phyloP scores from a whole-genome alignment of 2,888 invertebrate species.

The Pterostichus madidus region DNA sequence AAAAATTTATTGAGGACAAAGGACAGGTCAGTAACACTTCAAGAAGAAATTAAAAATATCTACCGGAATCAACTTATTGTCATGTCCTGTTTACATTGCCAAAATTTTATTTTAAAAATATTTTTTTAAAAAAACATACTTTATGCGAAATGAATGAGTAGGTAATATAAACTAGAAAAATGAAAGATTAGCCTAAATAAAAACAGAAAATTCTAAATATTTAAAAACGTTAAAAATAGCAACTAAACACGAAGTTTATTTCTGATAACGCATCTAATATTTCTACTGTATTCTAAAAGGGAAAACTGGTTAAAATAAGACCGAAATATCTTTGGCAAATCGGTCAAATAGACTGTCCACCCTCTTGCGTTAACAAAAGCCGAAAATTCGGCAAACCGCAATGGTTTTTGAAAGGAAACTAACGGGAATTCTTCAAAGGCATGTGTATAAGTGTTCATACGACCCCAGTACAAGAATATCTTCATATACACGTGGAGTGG shows the following conservation, averaged over 20 bases:
- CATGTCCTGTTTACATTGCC: slow-evolving; percentile 54
- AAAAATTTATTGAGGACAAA: slow-evolving; percentile 16
- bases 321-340: not conserved
- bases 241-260: not conserved
- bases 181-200: slow-evolving; percentile 4
- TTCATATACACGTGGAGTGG: slow-evolving; percentile 41
- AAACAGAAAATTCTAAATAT: slow-evolving; percentile 15
- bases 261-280: not conserved
- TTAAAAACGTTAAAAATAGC: not conserved
- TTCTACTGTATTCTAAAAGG: not conserved
- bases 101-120: slow-evolving; percentile 21
- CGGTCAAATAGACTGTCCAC: slow-evolving; percentile 24
- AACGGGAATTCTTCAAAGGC: slow-evolving; percentile 47
- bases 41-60: slow-evolving; percentile 34
- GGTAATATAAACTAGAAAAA: slow-evolving; percentile 1
- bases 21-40: slow-evolving; percentile 52
- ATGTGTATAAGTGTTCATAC: slow-evolving; percentile 21
- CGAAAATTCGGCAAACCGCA: slow-evolving; percentile 50
- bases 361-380: slow-evolving; percentile 12
- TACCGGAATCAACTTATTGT: slow-evolving; percentile 20
- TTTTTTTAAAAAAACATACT: not conserved
- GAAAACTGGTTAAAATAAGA: not conserved
- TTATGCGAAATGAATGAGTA: not conserved
- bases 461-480: slow-evolving; percentile 45
- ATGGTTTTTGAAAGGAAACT: slow-evolving; percentile 39